Evolutionary conservation across 1,140 invertebrate genomes (phyloP), one percentile per base, ranked within the genome.

Genomic region (Megalopta genalis): DNA sequence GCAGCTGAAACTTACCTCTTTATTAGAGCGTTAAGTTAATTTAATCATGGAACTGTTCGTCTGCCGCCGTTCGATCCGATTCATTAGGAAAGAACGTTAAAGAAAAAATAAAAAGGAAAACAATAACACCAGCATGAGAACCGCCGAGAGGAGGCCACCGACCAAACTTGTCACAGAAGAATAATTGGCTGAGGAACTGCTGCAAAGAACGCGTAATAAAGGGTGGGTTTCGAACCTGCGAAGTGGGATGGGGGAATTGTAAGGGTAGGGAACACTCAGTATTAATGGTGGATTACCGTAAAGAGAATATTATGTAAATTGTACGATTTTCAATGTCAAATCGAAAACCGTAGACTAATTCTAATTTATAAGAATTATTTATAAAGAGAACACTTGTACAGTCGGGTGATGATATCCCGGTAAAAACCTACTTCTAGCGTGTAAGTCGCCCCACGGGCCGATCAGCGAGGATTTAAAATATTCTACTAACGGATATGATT

Each of bases 1-100:
- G 92, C 87, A 93, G 92, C 92, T 93, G 92, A 93, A 93, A 93
- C 81, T 93, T 93, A 87, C 92, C 92, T 70, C 90, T 93, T 42
- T 93, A 93, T 78, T 93, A 93, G 92, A 88, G 78, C 79, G 54
- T 79, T 86, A 82, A 86, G 84, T 84, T 90, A 87, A 80, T 81
- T 86, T 84, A 70, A 83, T 76, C 78, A 63, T 86, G 83, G 14
- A 71, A 78, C n/a, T n/a, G n/a, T 84, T 90, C 39, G 66, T 82
- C 70, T 57, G 71, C 70, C 76, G 60, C 73, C 23, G 59, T 59
- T 71, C 64, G 27, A 68, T 67, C 63, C n/a, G 39, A 27, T 83
- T 62, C 42, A 68, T 25, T 25, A 18, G 42, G 62, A n/a, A 49
- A 32, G 68, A 27, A 39, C 16, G 27, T 5, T 8, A 63, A 27